Conservation (phyloP, 2,888 invertebrate species). For the Stegophylla sp. region DNA sequence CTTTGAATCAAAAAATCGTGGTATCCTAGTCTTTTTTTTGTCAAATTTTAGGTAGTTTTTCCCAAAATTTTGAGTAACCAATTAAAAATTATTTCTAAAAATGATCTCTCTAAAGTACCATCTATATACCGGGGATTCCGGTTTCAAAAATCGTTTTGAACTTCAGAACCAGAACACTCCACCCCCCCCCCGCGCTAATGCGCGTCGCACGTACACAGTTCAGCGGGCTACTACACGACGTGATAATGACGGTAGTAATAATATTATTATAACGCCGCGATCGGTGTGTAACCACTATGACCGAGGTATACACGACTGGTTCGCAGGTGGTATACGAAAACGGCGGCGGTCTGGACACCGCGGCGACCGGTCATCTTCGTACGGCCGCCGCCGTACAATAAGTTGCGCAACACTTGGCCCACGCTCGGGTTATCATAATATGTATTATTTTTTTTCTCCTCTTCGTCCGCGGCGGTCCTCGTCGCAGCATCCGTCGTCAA, state of each 20-base stretch:
- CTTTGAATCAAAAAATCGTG: too few species aligned
- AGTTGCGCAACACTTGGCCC: slow-evolving; percentile 45
- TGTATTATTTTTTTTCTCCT: neutral
- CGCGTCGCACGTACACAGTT: too few species aligned
- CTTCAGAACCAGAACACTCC: too few species aligned
- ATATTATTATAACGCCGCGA: neutral
- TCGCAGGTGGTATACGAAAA: neutral
- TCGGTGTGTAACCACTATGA: neutral
- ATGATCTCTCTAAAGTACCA: too few species aligned
- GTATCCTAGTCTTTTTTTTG: too few species aligned
- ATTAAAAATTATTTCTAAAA: too few species aligned
- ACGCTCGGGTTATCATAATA: slow-evolving; percentile 40
- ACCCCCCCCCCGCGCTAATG: too few species aligned
- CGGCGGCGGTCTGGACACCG: neutral
- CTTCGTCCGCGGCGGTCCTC: slow-evolving; percentile 15
- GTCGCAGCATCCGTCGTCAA: neutral
- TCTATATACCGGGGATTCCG: too few species aligned
- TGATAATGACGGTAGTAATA: neutral
- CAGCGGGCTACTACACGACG: neutral
- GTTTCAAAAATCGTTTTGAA: too few species aligned
- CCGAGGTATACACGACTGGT: neutral
- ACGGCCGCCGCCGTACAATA: slow-evolving; percentile 24
- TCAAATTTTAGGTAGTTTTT: too few species aligned
- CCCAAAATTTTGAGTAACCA: too few species aligned
- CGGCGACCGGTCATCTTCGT: slow-evolving; percentile 55